Evolutionary conservation across 2,113 vertebrate genomes (phyloP), one percentile per base, ranked within the genome.

Genomic region (Collichthys lucidus): DNA sequence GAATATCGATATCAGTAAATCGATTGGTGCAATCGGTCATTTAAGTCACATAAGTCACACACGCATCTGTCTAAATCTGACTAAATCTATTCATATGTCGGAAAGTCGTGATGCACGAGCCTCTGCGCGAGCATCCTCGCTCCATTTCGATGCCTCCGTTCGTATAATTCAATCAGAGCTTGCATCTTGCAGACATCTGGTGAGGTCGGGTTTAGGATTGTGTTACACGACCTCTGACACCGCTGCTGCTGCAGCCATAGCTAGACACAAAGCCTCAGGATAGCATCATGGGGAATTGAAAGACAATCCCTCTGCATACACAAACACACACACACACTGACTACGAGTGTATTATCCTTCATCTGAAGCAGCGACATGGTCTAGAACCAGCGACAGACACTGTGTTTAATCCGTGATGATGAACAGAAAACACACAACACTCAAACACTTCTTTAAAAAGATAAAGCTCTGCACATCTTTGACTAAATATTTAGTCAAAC

Each of bases 161-260:
- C 16, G 66, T 31, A 55, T 53, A 52, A 46, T 81, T 69, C 66
- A 66, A 89, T 81, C 57, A 75, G 62, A 67, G 53, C 16, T 76
- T 4, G 74, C 26, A 60, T 81, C 61, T 78, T 59, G 31, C 83
- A 60, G 62, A 64, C 85, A 84, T 82, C 44, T 85, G 79, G 2
- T 42, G n/a, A 59, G 82, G 74, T 74, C 70, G 56, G 17, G 65
- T 49, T 74, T 65, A 62, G 40, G 71, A 76, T 86, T 83, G 77
- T 60, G 63, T 79, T 71, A 66, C 62, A 24, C 42, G 86, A 90
- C 80, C 77, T 73, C 62, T 77, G 74, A 85, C 59, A 73, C 40
- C 46, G 63, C 6, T n/a, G 44, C 57, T 40, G 53, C 62, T 1
- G n/a, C n/a, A n/a, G 11, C 50, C 44, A 47, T 20, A 7, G 52